Conservation (phyloP, 2,888 invertebrate genomes). For the Leptopilina syphax region DNA sequence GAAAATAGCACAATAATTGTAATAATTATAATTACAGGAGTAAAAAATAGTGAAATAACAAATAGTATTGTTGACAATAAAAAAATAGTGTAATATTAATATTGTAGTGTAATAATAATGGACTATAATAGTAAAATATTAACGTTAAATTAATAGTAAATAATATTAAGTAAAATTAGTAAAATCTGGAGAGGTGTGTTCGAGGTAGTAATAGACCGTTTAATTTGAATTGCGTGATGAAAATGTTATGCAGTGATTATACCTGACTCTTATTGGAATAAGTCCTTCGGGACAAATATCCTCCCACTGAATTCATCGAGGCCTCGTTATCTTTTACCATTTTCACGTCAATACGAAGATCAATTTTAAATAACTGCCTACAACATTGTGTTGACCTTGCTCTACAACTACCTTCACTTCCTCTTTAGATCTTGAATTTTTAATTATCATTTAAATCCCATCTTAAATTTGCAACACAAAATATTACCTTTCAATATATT, state of each 20-base stretch:
- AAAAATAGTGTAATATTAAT: too few species aligned
- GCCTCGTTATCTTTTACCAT: slow-evolving; percentile 33
- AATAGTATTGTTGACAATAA: too few species aligned
- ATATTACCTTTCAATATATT: neutral
- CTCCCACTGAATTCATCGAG: slow-evolving; percentile 23
- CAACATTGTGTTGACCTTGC: slow-evolving; percentile 19
- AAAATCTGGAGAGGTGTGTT: neutral
- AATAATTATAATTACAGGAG: too few species aligned
- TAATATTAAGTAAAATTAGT: neutral
- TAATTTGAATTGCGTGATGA: slow-evolving; percentile 28
- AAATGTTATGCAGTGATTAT: slow-evolving; percentile 33
- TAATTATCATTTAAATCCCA: neutral
- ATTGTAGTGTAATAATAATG: too few species aligned
- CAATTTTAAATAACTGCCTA: slow-evolving; percentile 35
- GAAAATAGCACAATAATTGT: too few species aligned
- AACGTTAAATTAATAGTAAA: too few species aligned
- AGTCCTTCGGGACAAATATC: slow-evolving; percentile 35
- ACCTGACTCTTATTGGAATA: slow-evolving; percentile 25
- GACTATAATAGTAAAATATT: too few species aligned
- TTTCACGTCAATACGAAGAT: slow-evolving; percentile 19
- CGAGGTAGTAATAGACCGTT: neutral
- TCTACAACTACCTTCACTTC: slow-evolving; percentile 13
- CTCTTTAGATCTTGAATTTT: slow-evolving; percentile 29
- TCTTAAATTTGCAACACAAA: neutral
- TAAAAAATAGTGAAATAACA: too few species aligned